Evolutionary conservation across 2,888 invertebrate species (phyloP).

Genomic region (Agrochola litura): DNA sequence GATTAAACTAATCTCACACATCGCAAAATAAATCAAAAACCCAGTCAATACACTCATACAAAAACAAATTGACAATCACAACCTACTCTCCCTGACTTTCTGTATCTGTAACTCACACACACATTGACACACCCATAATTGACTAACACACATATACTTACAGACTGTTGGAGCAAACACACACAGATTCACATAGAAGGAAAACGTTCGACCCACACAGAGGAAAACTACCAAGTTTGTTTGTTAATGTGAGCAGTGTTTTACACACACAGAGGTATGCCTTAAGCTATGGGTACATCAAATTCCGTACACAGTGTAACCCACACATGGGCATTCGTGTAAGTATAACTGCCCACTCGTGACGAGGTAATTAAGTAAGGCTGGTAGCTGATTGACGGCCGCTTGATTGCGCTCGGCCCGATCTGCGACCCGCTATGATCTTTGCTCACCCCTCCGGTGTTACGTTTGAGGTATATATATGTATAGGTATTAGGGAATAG

Average conservation of each 20-base stretch:
- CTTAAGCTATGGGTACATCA: background rate
- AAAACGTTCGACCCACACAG: constrained; percentile 47
- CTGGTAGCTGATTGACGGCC: constrained; percentile 77
- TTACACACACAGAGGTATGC: constrained; percentile 27
- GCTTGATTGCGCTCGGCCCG: constrained; percentile 77
- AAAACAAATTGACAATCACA: constrained; percentile 40
- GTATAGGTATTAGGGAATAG: constrained; percentile 9
- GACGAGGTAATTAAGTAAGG: constrained; percentile 80
- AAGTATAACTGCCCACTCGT: constrained; percentile 64
- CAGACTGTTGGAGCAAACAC: constrained; percentile 3
- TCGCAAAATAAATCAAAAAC: constrained; percentile 33
- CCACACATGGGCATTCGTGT: constrained; percentile 49
- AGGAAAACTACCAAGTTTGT: constrained; percentile 29
- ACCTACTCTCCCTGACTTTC: constrained; percentile 47
- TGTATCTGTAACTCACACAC: constrained; percentile 38
- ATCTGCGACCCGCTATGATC: constrained; percentile 72
- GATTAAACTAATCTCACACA: constrained; percentile 18
- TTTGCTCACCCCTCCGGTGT: constrained; percentile 63
- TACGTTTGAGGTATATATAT: constrained; percentile 44
- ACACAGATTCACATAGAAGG: constrained; percentile 16
- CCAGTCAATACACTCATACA: constrained; percentile 36
- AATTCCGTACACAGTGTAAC: constrained; percentile 9
- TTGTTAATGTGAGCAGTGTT: constrained; percentile 23
- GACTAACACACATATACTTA: constrained; percentile 34
- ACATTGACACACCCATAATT: constrained; percentile 36